These are phyloP conservation scores for Atopsyche davidsoni DNA, from an alignment of 1,140 invertebrate species.

Conservation along the genomic window DNA sequence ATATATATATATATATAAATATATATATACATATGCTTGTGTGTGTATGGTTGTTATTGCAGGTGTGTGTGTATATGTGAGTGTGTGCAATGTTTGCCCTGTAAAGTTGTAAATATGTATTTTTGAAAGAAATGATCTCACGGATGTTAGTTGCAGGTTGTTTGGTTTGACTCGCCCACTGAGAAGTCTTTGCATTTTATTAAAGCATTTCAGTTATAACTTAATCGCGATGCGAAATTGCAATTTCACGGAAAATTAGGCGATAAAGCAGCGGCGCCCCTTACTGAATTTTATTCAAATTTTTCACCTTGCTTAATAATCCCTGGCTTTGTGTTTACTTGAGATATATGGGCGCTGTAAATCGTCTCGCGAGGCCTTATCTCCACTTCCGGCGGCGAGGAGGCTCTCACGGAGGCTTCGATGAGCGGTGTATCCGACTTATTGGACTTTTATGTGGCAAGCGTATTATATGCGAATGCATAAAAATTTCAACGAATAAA, in stretches of 20 bases:
- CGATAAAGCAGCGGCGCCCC: constrained; percentile 10
- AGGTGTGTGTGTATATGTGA: neutral
- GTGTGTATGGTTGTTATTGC: neutral
- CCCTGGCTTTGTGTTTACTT: constrained; percentile 22
- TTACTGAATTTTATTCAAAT: constrained; percentile 29
- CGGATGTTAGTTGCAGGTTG: neutral
- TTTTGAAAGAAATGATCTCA: neutral
- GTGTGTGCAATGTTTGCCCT: neutral
- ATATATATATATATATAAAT: constrained; percentile 1
- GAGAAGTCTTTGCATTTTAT: neutral
- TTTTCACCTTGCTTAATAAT: constrained; percentile 28
- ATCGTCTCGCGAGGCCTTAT: constrained; percentile 15
- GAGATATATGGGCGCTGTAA: constrained; percentile 18
- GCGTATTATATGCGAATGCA: neutral
- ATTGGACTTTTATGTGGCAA: neutral
- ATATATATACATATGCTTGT: constrained; percentile 1
- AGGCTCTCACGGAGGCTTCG: neutral
- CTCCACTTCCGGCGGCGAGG: neutral
- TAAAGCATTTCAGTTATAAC: constrained; percentile 8
- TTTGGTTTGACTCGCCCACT: neutral
- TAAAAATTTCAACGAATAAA: neutral
- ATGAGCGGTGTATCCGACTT: constrained; percentile 1
- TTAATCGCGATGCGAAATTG: constrained; percentile 21
- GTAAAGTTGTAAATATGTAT: neutral
- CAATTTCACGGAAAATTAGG: constrained; percentile 28